Base-by-base conservation (phyloP, 2,797 vertebrate genomes). In the Meriones psammophilus region DNA sequence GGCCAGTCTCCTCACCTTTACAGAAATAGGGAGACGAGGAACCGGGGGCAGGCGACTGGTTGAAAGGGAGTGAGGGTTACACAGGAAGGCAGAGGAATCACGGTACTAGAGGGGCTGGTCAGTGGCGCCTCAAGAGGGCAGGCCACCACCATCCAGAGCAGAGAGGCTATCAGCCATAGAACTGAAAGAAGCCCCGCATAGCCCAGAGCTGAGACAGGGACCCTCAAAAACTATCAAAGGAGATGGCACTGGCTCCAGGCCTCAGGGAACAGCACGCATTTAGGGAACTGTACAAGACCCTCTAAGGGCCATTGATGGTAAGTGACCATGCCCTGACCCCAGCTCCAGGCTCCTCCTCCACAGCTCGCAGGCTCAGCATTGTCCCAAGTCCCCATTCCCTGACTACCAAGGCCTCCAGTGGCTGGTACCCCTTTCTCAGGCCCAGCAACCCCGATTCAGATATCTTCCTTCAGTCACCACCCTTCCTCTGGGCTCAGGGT, bases 81-180 rank as follows among this genome's bases (percentile, higher is more conserved):
- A 13, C 7, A 26, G 18, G 4, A 24, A 73, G 60, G 24, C 76
- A 68, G 24, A 17, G 22, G 36, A 64, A 26, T 36, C 5, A 24
- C 7, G 13, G 73, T 76, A 39, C 39, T 76, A 28, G 39, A 46
- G 36, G 22, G 7, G 3, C 20, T 24, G n/a, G 30, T 22, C 24
- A 0, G 22, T 30, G 14, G 24, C 0, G 10, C 22, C 28, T 39
- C 1, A 26, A 36, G 8, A 5, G 15, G 9, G 3, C 3, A 1
- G 58, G 28, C 58, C 18, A 60, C 56, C 10, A 22, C 86, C 69
- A 33, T 42, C 46, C 58, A 26, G 66, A 42, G 22, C 36, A 36
- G 56, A 58, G 14, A 58, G 20, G 42, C 22, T 22, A 13, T 46
- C 17, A 69, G 24, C 14, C 26, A 8, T 80, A 17, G 4, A 36